phyloP scores from a whole-genome alignment of 1,140 invertebrate species.

The Harpegnathos saltator region DNA sequence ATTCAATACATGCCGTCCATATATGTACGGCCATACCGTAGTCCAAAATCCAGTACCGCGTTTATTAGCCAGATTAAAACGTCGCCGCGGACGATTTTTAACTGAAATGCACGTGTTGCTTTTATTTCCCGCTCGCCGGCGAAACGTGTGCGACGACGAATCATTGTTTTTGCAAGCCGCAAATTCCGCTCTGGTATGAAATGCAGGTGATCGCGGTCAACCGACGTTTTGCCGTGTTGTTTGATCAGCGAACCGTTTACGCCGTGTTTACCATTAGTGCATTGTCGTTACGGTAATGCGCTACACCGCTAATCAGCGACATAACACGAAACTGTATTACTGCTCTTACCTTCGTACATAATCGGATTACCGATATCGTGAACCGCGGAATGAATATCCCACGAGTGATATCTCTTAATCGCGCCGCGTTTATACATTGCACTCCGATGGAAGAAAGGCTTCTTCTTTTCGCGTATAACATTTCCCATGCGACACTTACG shows the following conservation, averaged over 20 bases:
- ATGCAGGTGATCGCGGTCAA: conserved; percentile 22
- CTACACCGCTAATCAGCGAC: conserved; percentile 42
- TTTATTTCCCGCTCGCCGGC: conserved; percentile 2
- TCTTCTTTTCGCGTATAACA: background rate
- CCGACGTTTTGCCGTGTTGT: conserved; percentile 51
- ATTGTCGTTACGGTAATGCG: conserved; percentile 40
- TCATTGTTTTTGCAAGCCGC: conserved; percentile 38
- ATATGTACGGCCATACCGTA: background rate
- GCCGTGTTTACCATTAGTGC: conserved; percentile 39
- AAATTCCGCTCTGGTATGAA: conserved; percentile 24
- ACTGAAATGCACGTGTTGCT: background rate
- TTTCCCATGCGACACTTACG: background rate
- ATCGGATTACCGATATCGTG: conserved; percentile 9
- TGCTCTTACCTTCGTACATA: conserved; percentile 12
- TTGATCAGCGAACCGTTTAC: conserved; percentile 55
- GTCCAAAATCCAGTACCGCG: background rate
- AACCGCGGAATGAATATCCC: background rate
- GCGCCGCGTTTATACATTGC: too few species aligned
- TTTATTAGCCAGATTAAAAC: conserved; percentile 34
- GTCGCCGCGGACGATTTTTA: conserved; percentile 20
- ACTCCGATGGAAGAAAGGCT: too few species aligned
- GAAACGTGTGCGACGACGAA: conserved; percentile 18
- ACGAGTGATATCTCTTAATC: background rate
- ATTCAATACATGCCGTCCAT: background rate
- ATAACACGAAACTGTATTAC: conserved; percentile 35